Conservation (phyloP, 2,797 vertebrate species). For the Odontamblyopus lacepedii region DNA sequence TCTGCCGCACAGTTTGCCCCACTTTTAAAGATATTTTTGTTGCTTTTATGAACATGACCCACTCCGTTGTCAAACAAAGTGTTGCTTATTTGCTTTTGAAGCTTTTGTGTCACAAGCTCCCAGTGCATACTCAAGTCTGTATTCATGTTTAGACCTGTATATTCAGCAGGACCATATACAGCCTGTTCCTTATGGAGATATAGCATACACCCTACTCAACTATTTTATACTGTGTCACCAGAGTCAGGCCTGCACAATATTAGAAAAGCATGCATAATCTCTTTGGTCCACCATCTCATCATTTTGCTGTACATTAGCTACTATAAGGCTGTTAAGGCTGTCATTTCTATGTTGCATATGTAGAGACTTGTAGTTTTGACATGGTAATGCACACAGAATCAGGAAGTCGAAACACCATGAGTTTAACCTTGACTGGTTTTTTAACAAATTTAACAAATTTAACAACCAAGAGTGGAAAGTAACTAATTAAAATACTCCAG, state of each 20-base stretch:
- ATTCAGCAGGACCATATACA: slow-evolving; percentile 1
- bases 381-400: not conserved
- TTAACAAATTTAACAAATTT: not conserved
- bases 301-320: too few species aligned
- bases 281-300: too few species aligned
- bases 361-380: not conserved
- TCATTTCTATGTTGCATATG: not conserved
- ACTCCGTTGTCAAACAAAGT: slow-evolving; percentile 12
- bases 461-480: not conserved
- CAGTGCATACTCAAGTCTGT: not conserved
- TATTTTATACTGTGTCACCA: not conserved
- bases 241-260: not conserved
- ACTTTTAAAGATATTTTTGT: slow-evolving; percentile 46
- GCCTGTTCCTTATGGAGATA: not conserved
- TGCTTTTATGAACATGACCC: slow-evolving; percentile 26
- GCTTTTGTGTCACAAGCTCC: not conserved
- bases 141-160: not conserved
- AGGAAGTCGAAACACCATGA: not conserved
- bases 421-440: not conserved
- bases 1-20: slow-evolving; percentile 52
- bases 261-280: not conserved
- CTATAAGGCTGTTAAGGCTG: too few species aligned
- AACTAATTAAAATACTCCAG: too few species aligned
- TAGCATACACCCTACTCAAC: not conserved
- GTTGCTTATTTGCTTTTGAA: slow-evolving; percentile 1